Evolutionary conservation across 1,140 invertebrate species (phyloP), one percentile per base, ranked within the genome.

Genomic region (Euura lappo): DNA sequence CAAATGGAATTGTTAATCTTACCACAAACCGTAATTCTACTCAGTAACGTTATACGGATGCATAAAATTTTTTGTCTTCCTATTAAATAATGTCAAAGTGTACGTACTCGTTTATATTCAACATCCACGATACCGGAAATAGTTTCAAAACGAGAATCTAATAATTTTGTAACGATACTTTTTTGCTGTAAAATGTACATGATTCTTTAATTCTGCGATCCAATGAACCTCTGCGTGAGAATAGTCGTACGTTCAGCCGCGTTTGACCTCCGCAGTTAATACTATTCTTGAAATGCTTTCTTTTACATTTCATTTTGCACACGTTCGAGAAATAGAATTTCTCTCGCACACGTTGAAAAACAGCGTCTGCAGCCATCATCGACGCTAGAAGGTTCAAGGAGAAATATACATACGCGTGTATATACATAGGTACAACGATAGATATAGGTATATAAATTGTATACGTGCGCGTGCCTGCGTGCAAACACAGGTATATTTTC

Each of bases 401-500:
- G 51, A 60, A 60, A 60, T 60, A 60, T 60, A 60, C 51, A 11
- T 60, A 60, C 51, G 51, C 51, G 51, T 60, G 3, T 60, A n/a
- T 60, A 60, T 60, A 28, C 1, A 28, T 28, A 28, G 28, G 28
- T 28, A 28, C 28, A 28, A 28, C 28, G 28, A 60, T 6, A 60
- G 10, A 60, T 60, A 60, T 60, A n/a, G 3, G 51, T 60, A 44
- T 69, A 4, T 60, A 10, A 68, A 68, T 74, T 69, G 72, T 73
- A 70, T 71, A 72, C 75, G 72, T 74, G 73, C 51, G 51, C 51
- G 3, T 60, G 51, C 51, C 51, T 60, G 51, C 51, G 51, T 11
- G 13, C 51, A 77, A 81, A 84, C 82, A 82, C 82, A 83, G 79
- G 74, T 74, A 71, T 81, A 86, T 85, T 86, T 85, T 85, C 85